Evolutionary conservation across 2,113 vertebrate genomes (phyloP).

Genomic region (Paradisaea rubra): DNA sequence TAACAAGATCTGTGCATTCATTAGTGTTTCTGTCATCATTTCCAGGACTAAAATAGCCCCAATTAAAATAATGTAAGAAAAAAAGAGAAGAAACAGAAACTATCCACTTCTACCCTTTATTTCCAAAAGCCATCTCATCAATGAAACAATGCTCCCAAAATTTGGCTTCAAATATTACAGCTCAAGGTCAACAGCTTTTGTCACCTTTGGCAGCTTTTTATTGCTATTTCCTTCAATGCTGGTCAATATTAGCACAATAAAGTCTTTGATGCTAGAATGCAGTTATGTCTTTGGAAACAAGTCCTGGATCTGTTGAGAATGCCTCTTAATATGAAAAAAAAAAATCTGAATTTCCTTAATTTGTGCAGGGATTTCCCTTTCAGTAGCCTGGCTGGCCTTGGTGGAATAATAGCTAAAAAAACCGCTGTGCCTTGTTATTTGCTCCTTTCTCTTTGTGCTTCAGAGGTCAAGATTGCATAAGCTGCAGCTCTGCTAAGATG

Average conservation of each 20-base stretch:
- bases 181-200: not conserved
- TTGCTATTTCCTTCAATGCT: not conserved
- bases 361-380: conserved; percentile 22
- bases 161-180: not conserved
- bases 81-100: not conserved
- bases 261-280: not conserved
- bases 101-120: not conserved
- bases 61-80: not conserved
- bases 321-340: not conserved
- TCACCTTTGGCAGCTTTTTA: not conserved
- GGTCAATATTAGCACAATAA: conserved; percentile 36
- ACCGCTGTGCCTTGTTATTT: not conserved
- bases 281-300: conserved; percentile 14
- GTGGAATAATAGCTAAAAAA: not conserved
- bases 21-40: not conserved
- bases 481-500: not conserved
- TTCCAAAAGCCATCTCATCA: not conserved
- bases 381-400: not conserved
- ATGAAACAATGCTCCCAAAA: not conserved
- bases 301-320: not conserved
- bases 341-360: conserved; percentile 9
- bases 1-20: not conserved
- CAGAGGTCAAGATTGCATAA: not conserved
- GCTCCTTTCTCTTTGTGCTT: not conserved
- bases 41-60: not conserved